Percentiles rank a stretch among this genome's conserved stretches.
phyloP scores from a whole-genome alignment of 2,888 invertebrate genomes.

The Chironomus riparius region DNA sequence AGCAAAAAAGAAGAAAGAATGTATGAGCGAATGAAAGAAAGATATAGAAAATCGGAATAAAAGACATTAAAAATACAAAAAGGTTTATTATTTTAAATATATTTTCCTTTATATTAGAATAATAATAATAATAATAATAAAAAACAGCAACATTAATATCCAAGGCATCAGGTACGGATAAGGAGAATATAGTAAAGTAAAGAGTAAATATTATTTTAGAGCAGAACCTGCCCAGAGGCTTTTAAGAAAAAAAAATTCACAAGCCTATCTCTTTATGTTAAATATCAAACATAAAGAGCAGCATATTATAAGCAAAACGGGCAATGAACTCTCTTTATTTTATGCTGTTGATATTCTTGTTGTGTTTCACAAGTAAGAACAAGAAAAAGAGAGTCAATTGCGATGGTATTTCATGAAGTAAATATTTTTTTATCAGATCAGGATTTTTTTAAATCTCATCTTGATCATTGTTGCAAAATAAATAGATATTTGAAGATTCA shows the following conservation, averaged over 20 bases:
- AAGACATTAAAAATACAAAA: constrained; percentile 9
- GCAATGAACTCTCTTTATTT: constrained; percentile 15
- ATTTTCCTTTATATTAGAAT: background rate
- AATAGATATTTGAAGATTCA: too few relatives aligned
- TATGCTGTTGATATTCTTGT: background rate
- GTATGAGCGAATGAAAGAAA: background rate
- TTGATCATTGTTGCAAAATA: background rate
- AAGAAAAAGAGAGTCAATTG: constrained; percentile 5
- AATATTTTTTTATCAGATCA: constrained; percentile 13
- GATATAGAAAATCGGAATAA: background rate
- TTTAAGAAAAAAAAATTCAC: background rate
- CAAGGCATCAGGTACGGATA: background rate
- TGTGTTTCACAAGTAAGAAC: background rate
- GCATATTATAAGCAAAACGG: constrained; percentile 1
- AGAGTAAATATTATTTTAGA: background rate
- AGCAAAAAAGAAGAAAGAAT: background rate
- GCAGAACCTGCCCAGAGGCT: background rate
- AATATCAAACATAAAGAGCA: constrained; percentile 7
- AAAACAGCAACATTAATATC: background rate
- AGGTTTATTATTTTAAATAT: constrained; percentile 11
- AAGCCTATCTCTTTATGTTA: background rate
- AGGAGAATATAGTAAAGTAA: background rate
- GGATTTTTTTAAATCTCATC: background rate
- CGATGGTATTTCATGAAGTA: background rate
- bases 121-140: background rate